Evolutionary conservation across 1,140 invertebrate species (phyloP).

Genomic region (Drosophila tropicalis): DNA sequence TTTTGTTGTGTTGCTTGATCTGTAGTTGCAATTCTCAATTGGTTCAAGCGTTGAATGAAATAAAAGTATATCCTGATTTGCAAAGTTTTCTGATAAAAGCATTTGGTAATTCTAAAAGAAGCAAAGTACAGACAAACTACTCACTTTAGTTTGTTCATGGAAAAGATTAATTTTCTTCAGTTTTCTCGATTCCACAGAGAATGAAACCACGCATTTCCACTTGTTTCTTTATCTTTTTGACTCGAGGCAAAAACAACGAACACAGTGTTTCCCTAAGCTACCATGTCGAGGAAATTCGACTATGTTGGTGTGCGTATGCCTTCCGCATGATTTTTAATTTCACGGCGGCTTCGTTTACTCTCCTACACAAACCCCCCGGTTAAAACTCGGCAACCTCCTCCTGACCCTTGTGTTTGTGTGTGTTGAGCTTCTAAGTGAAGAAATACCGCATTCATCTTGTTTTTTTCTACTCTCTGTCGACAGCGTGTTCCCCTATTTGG

Average conservation of each 20-base stretch:
- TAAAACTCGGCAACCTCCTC: background rate
- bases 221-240: conserved; percentile 31
- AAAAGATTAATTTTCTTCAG: background rate
- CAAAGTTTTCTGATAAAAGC: no score
- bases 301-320: background rate
- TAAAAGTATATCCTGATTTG: no score
- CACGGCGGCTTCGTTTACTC: conserved; percentile 37
- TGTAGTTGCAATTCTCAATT: no score
- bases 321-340: conserved; percentile 41
- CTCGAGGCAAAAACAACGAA: conserved; percentile 36
- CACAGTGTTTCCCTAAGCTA: conserved; percentile 7
- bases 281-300: background rate
- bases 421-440: conserved; percentile 70
- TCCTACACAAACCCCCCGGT: background rate
- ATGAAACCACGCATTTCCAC: conserved; percentile 6
- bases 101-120: no score
- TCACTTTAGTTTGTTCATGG: no score
- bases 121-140: no score
- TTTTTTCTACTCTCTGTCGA: conserved; percentile 1
- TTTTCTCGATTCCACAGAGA: background rate
- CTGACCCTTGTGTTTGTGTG: conserved; percentile 21
- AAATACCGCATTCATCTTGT: conserved; percentile 36
- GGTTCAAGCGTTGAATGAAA: no score
- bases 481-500: background rate
- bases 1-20: no score